A percentile compares a stretch with the other conserved stretches of the same genome.
Conservation (phyloP, 2,888 invertebrate species). For the Brachylomia viminalis region DNA sequence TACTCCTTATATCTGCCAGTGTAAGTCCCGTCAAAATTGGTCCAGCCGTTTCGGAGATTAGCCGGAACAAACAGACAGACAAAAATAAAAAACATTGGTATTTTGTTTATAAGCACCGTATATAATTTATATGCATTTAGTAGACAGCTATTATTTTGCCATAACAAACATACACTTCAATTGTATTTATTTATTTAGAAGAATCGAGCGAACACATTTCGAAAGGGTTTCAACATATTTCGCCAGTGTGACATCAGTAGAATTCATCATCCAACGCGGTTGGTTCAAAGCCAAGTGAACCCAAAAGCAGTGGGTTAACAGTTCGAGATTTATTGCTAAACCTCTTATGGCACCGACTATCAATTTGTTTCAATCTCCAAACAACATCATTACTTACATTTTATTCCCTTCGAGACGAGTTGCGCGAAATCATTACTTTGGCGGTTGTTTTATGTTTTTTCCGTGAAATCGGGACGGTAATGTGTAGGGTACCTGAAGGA, state of each 20-base stretch:
- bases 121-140: too few relatives aligned
- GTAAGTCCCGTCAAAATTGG: too few relatives aligned
- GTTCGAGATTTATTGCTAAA: slow-evolving; percentile 36
- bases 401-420: slow-evolving; percentile 35
- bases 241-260: slow-evolving; percentile 1
- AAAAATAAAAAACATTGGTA: too few relatives aligned
- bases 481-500: slow-evolving; percentile 26
- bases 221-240: slow-evolving; percentile 1
- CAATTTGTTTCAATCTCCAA: slow-evolving; percentile 52
- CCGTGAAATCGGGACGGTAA: slow-evolving; percentile 39
- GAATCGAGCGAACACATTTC: not conserved
- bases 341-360: slow-evolving; percentile 37
- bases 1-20: too few relatives aligned
- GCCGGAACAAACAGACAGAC: too few relatives aligned
- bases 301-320: slow-evolving; percentile 40
- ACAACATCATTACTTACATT: slow-evolving; percentile 56
- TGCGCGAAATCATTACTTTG: slow-evolving; percentile 49
- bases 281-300: slow-evolving; percentile 37
- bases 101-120: too few relatives aligned
- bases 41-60: too few relatives aligned
- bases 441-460: slow-evolving; percentile 48
- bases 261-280: slow-evolving; percentile 19
- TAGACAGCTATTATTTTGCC: too few relatives aligned
- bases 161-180: too few relatives aligned
- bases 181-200: too few relatives aligned